These are phyloP conservation scores for Callinectes sapidus DNA, from an alignment of 2,888 invertebrate species.

Conservation along the genomic window DNA sequence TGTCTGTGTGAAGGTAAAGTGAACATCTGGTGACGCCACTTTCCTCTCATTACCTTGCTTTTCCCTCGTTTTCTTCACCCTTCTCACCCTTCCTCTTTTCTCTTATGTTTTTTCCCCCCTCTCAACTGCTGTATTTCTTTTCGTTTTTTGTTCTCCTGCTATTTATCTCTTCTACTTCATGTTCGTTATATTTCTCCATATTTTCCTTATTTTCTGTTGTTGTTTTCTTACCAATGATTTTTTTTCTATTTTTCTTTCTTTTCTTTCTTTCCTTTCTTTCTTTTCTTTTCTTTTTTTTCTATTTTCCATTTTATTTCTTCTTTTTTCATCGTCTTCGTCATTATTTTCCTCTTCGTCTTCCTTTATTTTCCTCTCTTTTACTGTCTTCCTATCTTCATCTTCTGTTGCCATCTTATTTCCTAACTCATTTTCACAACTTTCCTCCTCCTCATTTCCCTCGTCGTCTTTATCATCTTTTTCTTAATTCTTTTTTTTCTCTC, in stretches of 20 bases:
- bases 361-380: too few relatives aligned
- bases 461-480: background rate
- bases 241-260: background rate
- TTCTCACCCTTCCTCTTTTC: background rate
- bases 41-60: background rate
- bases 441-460: background rate
- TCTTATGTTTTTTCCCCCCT: background rate
- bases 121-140: background rate
- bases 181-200: background rate
- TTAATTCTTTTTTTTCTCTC: background rate
- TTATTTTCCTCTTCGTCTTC: background rate
- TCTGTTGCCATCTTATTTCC: too few relatives aligned
- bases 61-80: background rate
- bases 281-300: too few relatives aligned
- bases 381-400: too few relatives aligned
- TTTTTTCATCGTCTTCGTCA: background rate
- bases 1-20: background rate
- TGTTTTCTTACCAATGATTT: too few relatives aligned
- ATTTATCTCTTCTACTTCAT: background rate
- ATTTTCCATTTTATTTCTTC: background rate
- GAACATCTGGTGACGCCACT: background rate
- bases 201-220: background rate
- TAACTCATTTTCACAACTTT: background rate
- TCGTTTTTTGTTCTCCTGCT: background rate
- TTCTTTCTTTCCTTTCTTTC: background rate